Evolutionary conservation across 2,113 vertebrate genomes (phyloP).

Genomic region (Tinamus guttatus): DNA sequence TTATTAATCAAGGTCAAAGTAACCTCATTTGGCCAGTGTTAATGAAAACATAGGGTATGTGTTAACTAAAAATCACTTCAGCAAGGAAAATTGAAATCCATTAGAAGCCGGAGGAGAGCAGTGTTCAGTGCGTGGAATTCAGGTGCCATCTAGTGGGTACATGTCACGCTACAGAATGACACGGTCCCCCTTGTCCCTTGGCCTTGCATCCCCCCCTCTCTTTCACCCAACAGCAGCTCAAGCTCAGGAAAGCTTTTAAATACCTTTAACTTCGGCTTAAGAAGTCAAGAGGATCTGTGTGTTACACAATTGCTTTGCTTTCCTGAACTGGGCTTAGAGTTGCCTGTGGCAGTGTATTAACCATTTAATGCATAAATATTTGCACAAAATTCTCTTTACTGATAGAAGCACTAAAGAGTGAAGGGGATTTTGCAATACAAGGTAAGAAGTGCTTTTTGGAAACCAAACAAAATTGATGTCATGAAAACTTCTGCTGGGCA

Average conservation of each 20-base stretch:
- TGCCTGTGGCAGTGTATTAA: not conserved
- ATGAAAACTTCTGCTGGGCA: not conserved
- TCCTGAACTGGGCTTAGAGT: not conserved
- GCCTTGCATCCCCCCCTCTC: not conserved
- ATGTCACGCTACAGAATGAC: not conserved
- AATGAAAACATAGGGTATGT: constrained; percentile 55
- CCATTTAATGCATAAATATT: not conserved
- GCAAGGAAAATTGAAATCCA: constrained; percentile 15
- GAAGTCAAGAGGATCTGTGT: not conserved
- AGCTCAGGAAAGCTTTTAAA: not conserved
- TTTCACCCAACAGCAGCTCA: not conserved
- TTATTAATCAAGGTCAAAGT: constrained; percentile 75
- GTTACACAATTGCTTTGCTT: not conserved
- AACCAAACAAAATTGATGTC: not conserved
- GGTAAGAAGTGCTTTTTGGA: not conserved
- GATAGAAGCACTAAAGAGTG: not conserved
- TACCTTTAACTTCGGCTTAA: not conserved
- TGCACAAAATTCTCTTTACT: not conserved
- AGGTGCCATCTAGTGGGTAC: constrained; percentile 72
- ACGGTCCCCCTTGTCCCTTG: not conserved
- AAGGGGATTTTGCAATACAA: not conserved
- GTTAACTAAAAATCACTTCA: constrained; percentile 72
- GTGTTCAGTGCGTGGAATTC: not conserved
- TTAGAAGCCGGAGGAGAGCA: not conserved
- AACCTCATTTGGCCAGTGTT: constrained; percentile 64